A percentile compares a stretch with the other conserved stretches of the same genome.
phyloP scores from a whole-genome alignment of 30 jellyfish, hydroid and myxozoan genomes.

The Rhopilema esculentum region DNA sequence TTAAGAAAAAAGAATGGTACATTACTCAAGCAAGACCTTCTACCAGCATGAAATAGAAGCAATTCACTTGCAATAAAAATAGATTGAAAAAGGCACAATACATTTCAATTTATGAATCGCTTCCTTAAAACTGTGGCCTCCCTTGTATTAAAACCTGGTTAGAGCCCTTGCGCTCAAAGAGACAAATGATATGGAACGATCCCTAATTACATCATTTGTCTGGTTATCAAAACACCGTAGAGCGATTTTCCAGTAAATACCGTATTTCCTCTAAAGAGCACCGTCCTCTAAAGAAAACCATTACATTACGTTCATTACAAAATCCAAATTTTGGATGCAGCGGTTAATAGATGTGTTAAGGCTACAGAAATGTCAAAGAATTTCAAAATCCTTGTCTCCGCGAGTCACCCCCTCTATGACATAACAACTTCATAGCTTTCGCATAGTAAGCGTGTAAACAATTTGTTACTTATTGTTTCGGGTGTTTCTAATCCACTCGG shows the following conservation, averaged over 20 bases:
- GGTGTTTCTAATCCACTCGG: no score
- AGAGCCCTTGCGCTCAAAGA: not conserved
- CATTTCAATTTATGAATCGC: not conserved
- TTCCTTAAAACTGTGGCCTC: not conserved
- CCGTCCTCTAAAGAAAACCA: no score
- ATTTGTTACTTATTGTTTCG: no score
- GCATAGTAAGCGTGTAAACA: no score
- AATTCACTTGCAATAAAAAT: not conserved
- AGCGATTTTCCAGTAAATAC: not conserved
- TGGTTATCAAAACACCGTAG: not conserved
- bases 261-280: no score
- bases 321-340: no score
- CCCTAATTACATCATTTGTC: not conserved
- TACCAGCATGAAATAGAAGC: not conserved
- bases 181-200: not conserved
- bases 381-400: no score
- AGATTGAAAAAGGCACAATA: not conserved
- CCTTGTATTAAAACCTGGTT: not conserved
- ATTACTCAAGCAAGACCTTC: not conserved
- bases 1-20: not conserved
- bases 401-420: no score
- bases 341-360: no score
- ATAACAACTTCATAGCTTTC: no score
- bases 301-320: no score
- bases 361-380: no score